phyloP scores from a whole-genome alignment of 2,797 vertebrate genomes.

The Coreius guichenoti region DNA sequence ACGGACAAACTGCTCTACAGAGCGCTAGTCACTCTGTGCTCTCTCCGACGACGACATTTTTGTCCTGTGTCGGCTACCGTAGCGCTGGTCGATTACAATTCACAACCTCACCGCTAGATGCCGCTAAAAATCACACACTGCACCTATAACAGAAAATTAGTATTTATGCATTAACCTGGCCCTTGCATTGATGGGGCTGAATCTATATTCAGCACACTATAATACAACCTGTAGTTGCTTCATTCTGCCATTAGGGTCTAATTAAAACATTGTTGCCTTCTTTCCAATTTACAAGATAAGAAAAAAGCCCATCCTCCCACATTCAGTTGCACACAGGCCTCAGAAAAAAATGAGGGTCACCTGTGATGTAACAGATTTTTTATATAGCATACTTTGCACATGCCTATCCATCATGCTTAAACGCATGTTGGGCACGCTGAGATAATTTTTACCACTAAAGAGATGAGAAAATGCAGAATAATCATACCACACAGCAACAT shows the following conservation, averaged over 20 bases:
- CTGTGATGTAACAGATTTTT: slow-evolving; percentile 18
- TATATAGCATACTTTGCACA: not conserved
- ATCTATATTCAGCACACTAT: not conserved
- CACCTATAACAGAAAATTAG: not conserved
- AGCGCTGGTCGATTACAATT: no score
- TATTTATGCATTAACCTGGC: not conserved
- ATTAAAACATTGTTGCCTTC: not conserved
- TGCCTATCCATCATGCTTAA: slow-evolving; percentile 17
- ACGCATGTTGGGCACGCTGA: not conserved
- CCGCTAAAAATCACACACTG: no score
- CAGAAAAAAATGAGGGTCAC: not conserved
- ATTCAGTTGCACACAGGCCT: not conserved
- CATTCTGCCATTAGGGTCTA: not conserved
- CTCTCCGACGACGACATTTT: no score
- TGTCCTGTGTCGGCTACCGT: no score
- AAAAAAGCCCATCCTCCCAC: not conserved
- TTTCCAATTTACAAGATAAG: not conserved
- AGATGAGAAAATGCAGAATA: not conserved
- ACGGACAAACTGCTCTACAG: no score
- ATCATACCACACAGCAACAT: slow-evolving; percentile 9
- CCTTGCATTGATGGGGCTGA: not conserved
- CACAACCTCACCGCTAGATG: no score
- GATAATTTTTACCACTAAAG: slow-evolving; percentile 1
- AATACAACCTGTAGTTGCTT: not conserved
- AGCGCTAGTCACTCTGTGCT: no score